Base-by-base conservation (phyloP, 2,113 vertebrate species). In the Anseranas semipalmata region DNA sequence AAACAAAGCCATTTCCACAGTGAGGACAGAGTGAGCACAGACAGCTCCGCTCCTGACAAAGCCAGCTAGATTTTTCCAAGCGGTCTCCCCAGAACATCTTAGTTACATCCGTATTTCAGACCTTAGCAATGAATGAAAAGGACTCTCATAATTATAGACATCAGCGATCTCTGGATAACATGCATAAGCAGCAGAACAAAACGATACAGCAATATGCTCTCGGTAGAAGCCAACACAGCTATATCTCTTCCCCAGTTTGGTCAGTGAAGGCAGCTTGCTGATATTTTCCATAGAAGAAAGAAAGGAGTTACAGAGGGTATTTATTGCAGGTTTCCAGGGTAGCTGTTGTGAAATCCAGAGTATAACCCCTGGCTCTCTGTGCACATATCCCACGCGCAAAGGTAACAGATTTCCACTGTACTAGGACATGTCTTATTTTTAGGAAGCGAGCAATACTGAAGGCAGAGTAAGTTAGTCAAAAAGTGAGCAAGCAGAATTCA, bases 151-250 rank as follows among this genome's bases (percentile, higher is more conserved):
- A 0, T 15, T 8, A 25, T 55, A 75, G 72, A 35, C 30, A 37
- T 25, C 52, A 27, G 19, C 10, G 41, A 4, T 1, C 55, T 53
- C 53, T 11, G 21, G 62, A 15, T n/a, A 74, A 76, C 14, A 27
- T 0, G 0, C 3, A 53, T 30, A 6, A 85, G 52, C 15, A 85
- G 68, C 24, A 21, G 79, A 86, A 50, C 6, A 7, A 0, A 72
- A 63, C 0, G 15, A 72, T 7, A 65, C 0, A 15, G 15, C 46
- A 52, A 32, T 2, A 56, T 7, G 39, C 46, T 2, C 48, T 50
- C 46, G 55, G 55, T 13, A 15, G 55, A 45, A 84, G 24, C 15
- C 75, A 75, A 16, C 43, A 14, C 43, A 70, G 43, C 58, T 14
- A 32, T 58, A 45, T 24, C 46, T 3, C 56, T 27, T 39, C 39